Evolutionary conservation across 1,140 invertebrate genomes (phyloP).

Genomic region (Venturia canescens): DNA sequence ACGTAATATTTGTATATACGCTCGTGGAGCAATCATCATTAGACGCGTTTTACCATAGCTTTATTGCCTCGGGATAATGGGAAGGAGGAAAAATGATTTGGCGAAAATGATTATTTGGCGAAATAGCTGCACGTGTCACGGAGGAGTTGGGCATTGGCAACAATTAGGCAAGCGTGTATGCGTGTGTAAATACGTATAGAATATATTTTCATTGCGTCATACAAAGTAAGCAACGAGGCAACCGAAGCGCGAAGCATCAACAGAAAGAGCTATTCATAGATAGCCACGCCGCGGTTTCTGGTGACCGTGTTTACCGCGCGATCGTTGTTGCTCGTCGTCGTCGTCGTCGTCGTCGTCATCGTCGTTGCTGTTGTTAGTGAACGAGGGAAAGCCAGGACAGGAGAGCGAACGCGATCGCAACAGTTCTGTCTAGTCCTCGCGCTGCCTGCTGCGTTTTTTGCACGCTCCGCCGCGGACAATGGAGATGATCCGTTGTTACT

Average conservation of each 20-base stretch:
- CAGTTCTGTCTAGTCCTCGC: slow-evolving; percentile 11
- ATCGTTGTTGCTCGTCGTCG: not conserved
- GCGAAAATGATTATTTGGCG: no score
- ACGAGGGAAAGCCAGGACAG: slow-evolving; percentile 57
- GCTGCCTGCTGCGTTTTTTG: slow-evolving; percentile 51
- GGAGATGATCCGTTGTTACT: slow-evolving; percentile 53
- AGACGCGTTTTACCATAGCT: no score
- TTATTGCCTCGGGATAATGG: no score
- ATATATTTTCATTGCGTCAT: not conserved
- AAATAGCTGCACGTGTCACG: not conserved
- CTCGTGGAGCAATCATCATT: no score
- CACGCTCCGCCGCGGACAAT: slow-evolving; percentile 65
- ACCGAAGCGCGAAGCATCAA: slow-evolving; percentile 20
- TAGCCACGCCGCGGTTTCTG: not conserved
- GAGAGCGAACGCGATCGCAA: not conserved
- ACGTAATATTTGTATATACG: no score
- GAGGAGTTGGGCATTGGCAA: not conserved
- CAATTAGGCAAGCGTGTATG: not conserved
- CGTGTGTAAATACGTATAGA: not conserved
- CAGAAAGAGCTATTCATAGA: slow-evolving; percentile 2
- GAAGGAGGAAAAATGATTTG: no score
- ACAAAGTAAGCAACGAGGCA: slow-evolving; percentile 9
- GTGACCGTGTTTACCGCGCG: not conserved
- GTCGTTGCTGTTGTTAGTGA: slow-evolving; percentile 57
- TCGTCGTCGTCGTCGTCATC: no score